Conservation (phyloP, 2,113 vertebrate genomes). For the Gallinago undulata region DNA sequence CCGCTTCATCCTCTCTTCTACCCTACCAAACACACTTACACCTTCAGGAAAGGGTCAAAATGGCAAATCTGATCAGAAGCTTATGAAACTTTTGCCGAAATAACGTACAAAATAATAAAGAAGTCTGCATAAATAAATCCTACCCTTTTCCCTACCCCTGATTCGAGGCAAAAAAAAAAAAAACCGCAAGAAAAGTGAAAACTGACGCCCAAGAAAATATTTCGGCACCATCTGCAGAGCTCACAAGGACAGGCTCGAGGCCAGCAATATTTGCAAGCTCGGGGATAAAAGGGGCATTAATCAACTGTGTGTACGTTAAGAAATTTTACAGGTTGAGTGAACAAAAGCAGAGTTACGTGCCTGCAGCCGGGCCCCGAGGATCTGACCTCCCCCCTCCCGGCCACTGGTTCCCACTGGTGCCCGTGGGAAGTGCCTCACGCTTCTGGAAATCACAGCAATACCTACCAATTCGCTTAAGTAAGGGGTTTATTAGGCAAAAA, state of each 20-base stretch:
- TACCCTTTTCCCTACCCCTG: background rate
- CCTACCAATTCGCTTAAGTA: background rate
- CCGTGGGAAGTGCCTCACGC: background rate
- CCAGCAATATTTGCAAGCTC: background rate
- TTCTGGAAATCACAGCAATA: background rate
- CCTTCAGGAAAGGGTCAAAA: background rate
- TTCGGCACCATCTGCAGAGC: background rate
- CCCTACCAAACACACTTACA: background rate
- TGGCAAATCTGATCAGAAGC: background rate
- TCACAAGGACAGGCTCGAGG: background rate
- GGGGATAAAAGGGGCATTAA: background rate
- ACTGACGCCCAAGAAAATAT: background rate
- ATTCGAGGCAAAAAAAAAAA: background rate
- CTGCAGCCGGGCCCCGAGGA: too few species aligned
- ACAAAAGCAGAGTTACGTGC: background rate
- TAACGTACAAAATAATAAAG: background rate
- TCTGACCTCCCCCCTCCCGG: background rate
- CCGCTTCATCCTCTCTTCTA: background rate
- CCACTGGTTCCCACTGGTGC: background rate
- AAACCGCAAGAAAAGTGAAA: background rate
- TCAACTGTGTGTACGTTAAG: rapidly evolving
- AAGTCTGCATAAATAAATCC: background rate
- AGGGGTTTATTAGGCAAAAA: background rate
- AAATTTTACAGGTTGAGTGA: background rate
- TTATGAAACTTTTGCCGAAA: background rate